Evolutionary conservation across 2,113 vertebrate genomes (phyloP).

Genomic region (Budorcas taxicolor): DNA sequence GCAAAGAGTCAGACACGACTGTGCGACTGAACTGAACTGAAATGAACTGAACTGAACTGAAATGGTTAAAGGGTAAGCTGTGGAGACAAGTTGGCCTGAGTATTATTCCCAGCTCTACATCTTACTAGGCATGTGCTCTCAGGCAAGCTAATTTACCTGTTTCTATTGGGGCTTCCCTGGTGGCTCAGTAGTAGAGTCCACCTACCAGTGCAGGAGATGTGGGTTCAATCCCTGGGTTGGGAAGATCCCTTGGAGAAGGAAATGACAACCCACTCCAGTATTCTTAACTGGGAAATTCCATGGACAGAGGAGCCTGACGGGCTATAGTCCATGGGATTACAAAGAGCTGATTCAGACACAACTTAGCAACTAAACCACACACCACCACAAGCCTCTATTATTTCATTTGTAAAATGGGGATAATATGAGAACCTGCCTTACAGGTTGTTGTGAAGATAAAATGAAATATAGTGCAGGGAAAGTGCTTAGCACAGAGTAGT

Average conservation of each 20-base stretch:
- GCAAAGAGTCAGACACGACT: too few relatives aligned
- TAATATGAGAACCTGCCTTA: neutral
- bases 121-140: neutral
- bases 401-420: neutral
- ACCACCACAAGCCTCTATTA: neutral
- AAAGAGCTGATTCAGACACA: neutral
- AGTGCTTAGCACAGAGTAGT: neutral
- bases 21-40: too few relatives aligned
- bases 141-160: neutral
- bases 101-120: neutral
- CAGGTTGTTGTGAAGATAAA: neutral
- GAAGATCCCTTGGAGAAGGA: neutral
- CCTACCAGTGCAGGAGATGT: neutral
- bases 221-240: neutral
- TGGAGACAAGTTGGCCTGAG: neutral
- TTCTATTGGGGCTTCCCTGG: neutral
- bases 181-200: neutral
- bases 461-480: neutral
- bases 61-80: neutral
- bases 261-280: neutral
- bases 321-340: neutral
- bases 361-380: neutral
- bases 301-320: neutral
- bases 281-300: neutral
- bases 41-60: too few relatives aligned